Conservation (phyloP, 2,888 invertebrate species). For the Andrena marginata region DNA sequence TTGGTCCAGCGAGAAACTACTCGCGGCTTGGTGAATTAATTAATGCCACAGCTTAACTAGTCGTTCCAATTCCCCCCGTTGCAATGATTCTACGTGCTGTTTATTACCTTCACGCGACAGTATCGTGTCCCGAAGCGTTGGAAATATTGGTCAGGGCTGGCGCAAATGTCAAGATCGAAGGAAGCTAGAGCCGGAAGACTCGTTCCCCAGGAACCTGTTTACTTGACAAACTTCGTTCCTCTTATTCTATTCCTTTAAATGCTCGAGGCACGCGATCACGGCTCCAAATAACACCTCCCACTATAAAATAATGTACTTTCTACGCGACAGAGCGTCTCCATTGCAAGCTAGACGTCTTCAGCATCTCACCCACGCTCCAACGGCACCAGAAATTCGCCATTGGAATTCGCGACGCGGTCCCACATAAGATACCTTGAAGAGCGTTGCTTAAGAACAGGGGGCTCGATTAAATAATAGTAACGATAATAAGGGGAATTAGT, state of each 20-base stretch:
- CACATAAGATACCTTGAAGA: neutral
- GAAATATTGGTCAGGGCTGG: neutral
- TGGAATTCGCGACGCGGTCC: conserved; percentile 9
- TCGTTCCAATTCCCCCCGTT: neutral
- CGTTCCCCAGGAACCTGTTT: conserved; percentile 22
- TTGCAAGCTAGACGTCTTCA: neutral
- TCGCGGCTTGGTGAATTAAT: conserved; percentile 28
- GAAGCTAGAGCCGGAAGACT: conserved; percentile 4
- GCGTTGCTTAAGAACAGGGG: neutral
- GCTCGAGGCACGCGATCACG: neutral
- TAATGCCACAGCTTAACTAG: neutral
- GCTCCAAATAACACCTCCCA: no score
- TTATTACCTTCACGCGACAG: neutral
- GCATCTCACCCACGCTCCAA: neutral
- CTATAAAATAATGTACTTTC: no score
- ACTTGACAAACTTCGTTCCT: neutral
- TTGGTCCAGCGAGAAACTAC: conserved; percentile 7
- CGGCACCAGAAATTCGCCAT: neutral
- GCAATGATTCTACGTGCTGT: no score
- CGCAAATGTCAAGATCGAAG: conserved; percentile 24
- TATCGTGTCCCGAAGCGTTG: neutral
- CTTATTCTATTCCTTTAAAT: neutral
- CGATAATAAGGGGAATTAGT: conserved; percentile 31
- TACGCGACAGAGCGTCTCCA: no score
- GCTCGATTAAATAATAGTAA: conserved; percentile 48